These are phyloP conservation scores for Xylota segnis DNA, from an alignment of 2,888 invertebrate genomes.

Conservation along the genomic window DNA sequence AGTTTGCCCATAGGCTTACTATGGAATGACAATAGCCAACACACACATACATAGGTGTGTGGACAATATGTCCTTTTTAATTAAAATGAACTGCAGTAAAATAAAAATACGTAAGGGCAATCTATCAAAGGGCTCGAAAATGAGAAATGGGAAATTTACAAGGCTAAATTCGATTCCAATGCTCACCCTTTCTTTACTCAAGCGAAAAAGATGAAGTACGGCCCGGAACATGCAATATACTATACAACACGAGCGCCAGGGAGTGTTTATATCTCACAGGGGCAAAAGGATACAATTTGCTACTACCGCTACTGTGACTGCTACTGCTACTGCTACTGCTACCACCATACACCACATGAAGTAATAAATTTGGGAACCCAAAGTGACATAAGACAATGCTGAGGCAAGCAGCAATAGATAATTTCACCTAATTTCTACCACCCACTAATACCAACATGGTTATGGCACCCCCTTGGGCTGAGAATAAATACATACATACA, in stretches of 20 bases:
- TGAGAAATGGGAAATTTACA: slow-evolving; percentile 74
- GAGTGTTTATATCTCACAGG: slow-evolving; percentile 9
- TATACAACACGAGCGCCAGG: slow-evolving; percentile 16
- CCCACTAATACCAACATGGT: slow-evolving; percentile 34
- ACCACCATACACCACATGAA: slow-evolving; percentile 64
- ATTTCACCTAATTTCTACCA: slow-evolving; percentile 78
- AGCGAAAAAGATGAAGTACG: slow-evolving; percentile 57
- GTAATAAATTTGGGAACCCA: slow-evolving; percentile 67
- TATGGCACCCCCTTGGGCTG: slow-evolving; percentile 37
- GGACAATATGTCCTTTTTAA: slow-evolving; percentile 68
- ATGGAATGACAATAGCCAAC: slow-evolving; percentile 27
- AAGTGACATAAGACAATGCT: slow-evolving; percentile 76
- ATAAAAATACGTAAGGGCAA: slow-evolving; percentile 47
- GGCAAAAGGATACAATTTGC: slow-evolving; percentile 65
- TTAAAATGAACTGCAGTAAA: slow-evolving; percentile 70
- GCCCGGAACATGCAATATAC: background rate
- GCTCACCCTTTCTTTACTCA: slow-evolving; percentile 61
- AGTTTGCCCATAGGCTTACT: slow-evolving; percentile 9
- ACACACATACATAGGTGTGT: slow-evolving; percentile 8
- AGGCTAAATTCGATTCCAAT: slow-evolving; percentile 73
- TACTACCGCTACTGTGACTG: slow-evolving; percentile 49
- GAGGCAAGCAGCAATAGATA: slow-evolving; percentile 77
- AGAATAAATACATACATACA: slow-evolving; percentile 1
- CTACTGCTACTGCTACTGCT: slow-evolving; percentile 52
- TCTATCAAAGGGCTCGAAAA: slow-evolving; percentile 67